Base-by-base conservation (phyloP, 92 coral and sea anemone species). In the Zoanthus sociatus region DNA sequence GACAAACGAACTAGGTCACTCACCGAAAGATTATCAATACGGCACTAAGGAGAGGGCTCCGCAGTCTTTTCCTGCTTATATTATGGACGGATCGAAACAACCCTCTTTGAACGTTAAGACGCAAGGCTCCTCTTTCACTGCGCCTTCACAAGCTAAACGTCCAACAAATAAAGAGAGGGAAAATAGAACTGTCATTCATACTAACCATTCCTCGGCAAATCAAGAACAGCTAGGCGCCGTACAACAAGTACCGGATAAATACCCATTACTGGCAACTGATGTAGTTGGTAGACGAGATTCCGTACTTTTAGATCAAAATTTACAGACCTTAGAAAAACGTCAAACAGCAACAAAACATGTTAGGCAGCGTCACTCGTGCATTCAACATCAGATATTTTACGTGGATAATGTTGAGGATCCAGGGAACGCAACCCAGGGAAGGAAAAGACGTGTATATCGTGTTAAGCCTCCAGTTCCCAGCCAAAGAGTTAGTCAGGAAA, bases 321-420 rank as follows among this genome's bases (percentile, higher is more conserved):
- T 31, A 48, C 32, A 48, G 16, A 6, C 17, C 9, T 37, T 46
- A 20, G 82, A 77, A 4, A 26, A 17, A 14, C 54, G 3, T 30
- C 46, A 53, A 21, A 15, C 67, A 54, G 67, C n/a, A 1, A 54
- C 18, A 31, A 77, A 55, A 53, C 67, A 46, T 20, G 68, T 18
- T 64, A 44, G 14, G 16, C 32, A 67, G 47, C 75, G 76, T 16
- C 75, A 17, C 13, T 48, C 85, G 14, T 46, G 31, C 60, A 81
- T 81, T 47, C 63, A 81, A 32, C 85, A 81, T 32, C 75, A 63
- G 63, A 81, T 81, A 10, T 81, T 44, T 67, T 81, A 81, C 61
- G 85, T 81, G 42, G 85, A 81, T 32, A 56, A 44, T 4, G 76
- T 51, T 0, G 60, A 71, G 37, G 85, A 81, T 10, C 42, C 63